Percentiles rank a stretch among this genome's conserved stretches.
Evolutionary conservation across 2,888 invertebrate genomes (phyloP).

Genomic region (Syrphus vitripennis): DNA sequence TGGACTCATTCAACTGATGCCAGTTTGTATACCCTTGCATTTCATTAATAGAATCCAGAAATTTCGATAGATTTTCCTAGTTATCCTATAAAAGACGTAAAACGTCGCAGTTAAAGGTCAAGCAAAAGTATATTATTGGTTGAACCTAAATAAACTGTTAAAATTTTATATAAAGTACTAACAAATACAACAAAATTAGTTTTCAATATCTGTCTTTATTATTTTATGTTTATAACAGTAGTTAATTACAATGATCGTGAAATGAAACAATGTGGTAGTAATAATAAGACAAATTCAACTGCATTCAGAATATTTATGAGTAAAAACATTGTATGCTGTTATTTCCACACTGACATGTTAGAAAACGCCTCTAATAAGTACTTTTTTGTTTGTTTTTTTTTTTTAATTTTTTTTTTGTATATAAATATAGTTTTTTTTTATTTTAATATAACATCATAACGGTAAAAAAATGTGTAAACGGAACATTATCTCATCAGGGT

Average conservation of each 20-base stretch:
- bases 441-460: conserved; percentile 60
- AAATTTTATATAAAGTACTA: not conserved
- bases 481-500: conserved; percentile 59
- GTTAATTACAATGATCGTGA: conserved; percentile 65
- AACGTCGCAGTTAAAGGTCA: too few species aligned
- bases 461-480: conserved; percentile 62
- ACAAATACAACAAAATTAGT: not conserved
- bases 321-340: conserved; percentile 3
- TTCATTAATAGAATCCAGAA: too few species aligned
- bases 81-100: too few species aligned
- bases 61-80: too few species aligned
- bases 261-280: conserved; percentile 52
- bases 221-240: conserved; percentile 46
- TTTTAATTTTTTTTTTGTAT: conserved; percentile 44
- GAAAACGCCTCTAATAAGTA: conserved; percentile 35
- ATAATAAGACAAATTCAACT: conserved; percentile 39
- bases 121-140: not conserved
- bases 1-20: too few species aligned
- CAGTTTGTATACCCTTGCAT: too few species aligned
- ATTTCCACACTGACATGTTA: conserved; percentile 13
- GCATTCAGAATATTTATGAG: not conserved
- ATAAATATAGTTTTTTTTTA: conserved; percentile 53
- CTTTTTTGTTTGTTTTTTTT: conserved; percentile 4
- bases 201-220: conserved; percentile 60
- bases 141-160: not conserved